Base-by-base conservation (phyloP, 2,888 invertebrate species). In the Rambutsinella grinnellia region DNA sequence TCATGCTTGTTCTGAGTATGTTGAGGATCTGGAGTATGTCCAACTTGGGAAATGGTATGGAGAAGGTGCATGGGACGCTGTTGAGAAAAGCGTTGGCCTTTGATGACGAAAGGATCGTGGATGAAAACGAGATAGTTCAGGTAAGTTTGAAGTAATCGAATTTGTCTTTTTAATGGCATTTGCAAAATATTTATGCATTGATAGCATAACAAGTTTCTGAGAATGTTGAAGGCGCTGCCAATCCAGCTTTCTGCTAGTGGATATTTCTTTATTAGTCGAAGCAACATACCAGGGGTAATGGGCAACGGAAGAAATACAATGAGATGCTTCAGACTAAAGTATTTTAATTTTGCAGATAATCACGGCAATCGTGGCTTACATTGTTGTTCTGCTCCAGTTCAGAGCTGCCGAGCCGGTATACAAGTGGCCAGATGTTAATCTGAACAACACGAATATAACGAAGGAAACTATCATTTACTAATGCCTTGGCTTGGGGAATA, bases 251-350 rank as follows among this genome's bases (percentile, higher is more conserved):
- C 28, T 44, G 78, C 75, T 6, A 65, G 49, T 46, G 78, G 78
- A 8, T 60, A 69, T 26, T 78, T 78, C 53, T 69, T 24, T 27
- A 51, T 78, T 17, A 75, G 66, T 44, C 68, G 66, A 54, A 66
- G 70, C 3, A 75, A 75, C 53, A 61, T 78, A 19, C 74, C 74
- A 26, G 46, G 60, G 3, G 78, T 78, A 75, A 78, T n/a, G n/a
- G n/a, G 70, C 28, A 49, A n/a, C n/a, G n/a, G n/a, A n/a, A n/a
- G n/a, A n/a, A n/a, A n/a, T n/a, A n/a, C 23, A 66, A 46, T 2
- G n/a, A 15, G 47, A 36, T 0, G 15, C 6, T 17, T 60, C 21
- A 15, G 36, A 23, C 27, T 44, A 60, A 10, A 36, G 6, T 28
- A 60, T 15, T 17, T 36, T 21, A 5, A 49, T 27, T 26, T 23